Percentiles rank a stretch among this genome's conserved stretches.
These are phyloP conservation scores for Cheilosia urbana DNA, from an alignment of 2,888 invertebrate genomes.

Conservation along the genomic window DNA sequence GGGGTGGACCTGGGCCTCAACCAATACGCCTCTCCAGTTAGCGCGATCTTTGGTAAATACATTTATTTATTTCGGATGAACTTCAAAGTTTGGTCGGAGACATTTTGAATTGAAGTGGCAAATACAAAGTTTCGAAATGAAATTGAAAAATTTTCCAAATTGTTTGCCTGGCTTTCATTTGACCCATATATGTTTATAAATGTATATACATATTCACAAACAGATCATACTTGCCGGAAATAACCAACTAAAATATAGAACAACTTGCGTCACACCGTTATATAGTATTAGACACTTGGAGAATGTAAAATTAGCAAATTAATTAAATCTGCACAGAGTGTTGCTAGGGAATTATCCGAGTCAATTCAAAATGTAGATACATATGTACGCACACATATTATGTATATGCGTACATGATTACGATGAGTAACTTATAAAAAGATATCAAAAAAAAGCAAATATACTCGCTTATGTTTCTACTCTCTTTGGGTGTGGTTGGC, in stretches of 20 bases:
- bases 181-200: too few species aligned
- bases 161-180: too few species aligned
- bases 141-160: too few species aligned
- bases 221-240: neutral
- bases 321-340: conserved; percentile 5
- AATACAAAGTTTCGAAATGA: too few species aligned
- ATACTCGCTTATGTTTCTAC: neutral
- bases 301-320: conserved; percentile 16
- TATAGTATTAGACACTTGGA: neutral
- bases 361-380: neutral
- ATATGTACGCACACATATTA: too few species aligned
- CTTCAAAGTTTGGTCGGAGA: too few species aligned
- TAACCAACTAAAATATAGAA: neutral
- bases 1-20: too few species aligned
- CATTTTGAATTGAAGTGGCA: too few species aligned
- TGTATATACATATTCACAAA: neutral
- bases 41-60: too few species aligned
- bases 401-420: neutral
- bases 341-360: conserved; percentile 12
- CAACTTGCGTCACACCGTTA: neutral
- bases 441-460: neutral
- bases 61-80: too few species aligned
- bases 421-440: neutral
- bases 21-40: too few species aligned
- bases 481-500: neutral